A percentile compares a stretch with the other conserved stretches of the same genome.
phyloP scores from a whole-genome alignment of 2,888 invertebrate species.

The Drosophila atripex region DNA sequence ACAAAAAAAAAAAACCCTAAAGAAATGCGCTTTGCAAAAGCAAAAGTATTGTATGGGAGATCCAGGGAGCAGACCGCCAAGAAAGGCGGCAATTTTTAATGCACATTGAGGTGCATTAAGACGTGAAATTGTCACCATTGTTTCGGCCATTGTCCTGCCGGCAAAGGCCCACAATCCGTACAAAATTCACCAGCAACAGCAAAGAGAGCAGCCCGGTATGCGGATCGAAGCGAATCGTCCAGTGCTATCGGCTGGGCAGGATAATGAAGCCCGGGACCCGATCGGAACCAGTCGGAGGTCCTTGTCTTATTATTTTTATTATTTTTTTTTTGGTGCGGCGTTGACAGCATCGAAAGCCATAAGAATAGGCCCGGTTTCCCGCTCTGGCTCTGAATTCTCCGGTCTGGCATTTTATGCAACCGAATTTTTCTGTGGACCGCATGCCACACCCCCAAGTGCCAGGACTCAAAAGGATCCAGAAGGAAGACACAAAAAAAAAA shows the following conservation, averaged over 20 bases:
- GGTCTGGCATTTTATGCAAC: conserved; percentile 41
- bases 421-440: conserved; percentile 50
- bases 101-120: conserved; percentile 78
- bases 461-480: conserved; percentile 13
- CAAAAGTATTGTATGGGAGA: conserved; percentile 17
- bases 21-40: conserved; percentile 65
- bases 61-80: conserved; percentile 42
- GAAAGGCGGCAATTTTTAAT: conserved; percentile 60
- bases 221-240: neutral
- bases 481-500: conserved; percentile 16
- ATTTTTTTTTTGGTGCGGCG: conserved; percentile 28
- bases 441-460: conserved; percentile 67
- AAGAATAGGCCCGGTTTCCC: conserved; percentile 21
- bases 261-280: conserved; percentile 16
- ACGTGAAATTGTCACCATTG: conserved; percentile 81
- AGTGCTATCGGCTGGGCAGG: neutral
- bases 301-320: neutral
- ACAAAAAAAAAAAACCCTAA: conserved; percentile 26
- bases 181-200: conserved; percentile 42
- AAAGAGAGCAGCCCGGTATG: conserved; percentile 54
- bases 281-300: conserved; percentile 54
- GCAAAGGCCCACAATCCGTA: conserved; percentile 44
- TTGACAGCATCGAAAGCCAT: conserved; percentile 73
- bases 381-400: conserved; percentile 2
- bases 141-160: conserved; percentile 54